Evolutionary conservation across 2,888 invertebrate species (phyloP).

Genomic region (Hydriomena furcata): DNA sequence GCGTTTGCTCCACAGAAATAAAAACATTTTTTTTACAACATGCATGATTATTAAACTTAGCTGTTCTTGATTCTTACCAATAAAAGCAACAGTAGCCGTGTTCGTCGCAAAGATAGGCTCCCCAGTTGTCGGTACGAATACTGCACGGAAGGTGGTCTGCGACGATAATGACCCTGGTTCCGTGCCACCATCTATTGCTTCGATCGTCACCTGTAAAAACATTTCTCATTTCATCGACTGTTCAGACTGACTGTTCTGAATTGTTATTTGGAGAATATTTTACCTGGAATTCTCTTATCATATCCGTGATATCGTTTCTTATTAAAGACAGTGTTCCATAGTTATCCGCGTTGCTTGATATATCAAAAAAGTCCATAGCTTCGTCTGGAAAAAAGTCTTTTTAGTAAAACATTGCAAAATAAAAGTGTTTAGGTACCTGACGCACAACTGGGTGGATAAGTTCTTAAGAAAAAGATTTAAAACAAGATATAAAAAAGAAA

Average conservation of each 20-base stretch:
- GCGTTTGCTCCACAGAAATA: too few species aligned
- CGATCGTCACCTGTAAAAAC: constrained; percentile 68
- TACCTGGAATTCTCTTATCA: constrained; percentile 62
- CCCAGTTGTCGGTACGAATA: constrained; percentile 74
- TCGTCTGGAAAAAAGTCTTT: constrained; percentile 45
- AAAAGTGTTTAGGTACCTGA: too few species aligned
- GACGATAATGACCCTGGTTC: constrained; percentile 53
- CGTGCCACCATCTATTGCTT: constrained; percentile 76
- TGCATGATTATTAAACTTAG: too few species aligned
- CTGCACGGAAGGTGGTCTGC: constrained; percentile 54
- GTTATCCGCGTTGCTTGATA: constrained; percentile 59
- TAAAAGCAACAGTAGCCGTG: constrained; percentile 53
- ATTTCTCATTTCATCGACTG: neutral
- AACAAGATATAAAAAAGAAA: too few species aligned
- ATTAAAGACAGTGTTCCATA: constrained; percentile 55
- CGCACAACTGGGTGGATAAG: too few species aligned
- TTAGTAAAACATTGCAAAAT: too few species aligned
- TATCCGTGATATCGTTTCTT: constrained; percentile 48
- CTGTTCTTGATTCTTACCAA: constrained; percentile 58
- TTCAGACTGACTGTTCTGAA: neutral
- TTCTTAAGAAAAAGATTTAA: neutral
- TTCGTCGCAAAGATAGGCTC: constrained; percentile 65
- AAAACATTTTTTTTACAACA: too few species aligned
- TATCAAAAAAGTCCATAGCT: constrained; percentile 60
- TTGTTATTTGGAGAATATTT: constrained; percentile 10